phyloP scores from a whole-genome alignment of 37 sponge, comb jelly and placozoan genomes.

The Trichoplax adhaerens region DNA sequence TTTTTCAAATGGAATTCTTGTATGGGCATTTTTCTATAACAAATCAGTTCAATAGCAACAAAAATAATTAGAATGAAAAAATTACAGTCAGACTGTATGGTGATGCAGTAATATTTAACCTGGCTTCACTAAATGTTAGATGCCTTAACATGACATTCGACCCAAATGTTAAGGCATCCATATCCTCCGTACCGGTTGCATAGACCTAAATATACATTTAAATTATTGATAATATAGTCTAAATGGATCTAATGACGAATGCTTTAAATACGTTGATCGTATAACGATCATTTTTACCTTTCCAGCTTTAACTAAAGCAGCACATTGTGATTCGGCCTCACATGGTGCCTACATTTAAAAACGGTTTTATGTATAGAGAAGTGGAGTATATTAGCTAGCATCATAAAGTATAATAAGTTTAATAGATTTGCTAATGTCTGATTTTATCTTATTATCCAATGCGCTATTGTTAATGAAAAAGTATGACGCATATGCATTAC shows the following conservation, averaged over 20 bases:
- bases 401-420: background rate
- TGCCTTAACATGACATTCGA: constrained; percentile 64
- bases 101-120: constrained; percentile 12
- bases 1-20: constrained; percentile 62
- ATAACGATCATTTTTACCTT: background rate
- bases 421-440: background rate
- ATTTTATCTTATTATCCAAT: background rate
- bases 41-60: background rate
- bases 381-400: too few species aligned
- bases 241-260: background rate
- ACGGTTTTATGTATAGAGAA: too few species aligned
- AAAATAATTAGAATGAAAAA: too few species aligned
- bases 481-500: too few species aligned
- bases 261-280: background rate
- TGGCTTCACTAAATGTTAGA: constrained; percentile 89
- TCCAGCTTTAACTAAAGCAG: constrained; percentile 68
- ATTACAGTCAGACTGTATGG: too few species aligned
- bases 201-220: constrained; percentile 34
- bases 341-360: constrained; percentile 61
- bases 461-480: background rate
- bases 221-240: constrained; percentile 1
- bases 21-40: constrained; percentile 72
- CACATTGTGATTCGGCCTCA: constrained; percentile 99
- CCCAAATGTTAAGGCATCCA: constrained; percentile 96
- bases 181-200: constrained; percentile 94